Base-by-base conservation (phyloP, 2,888 invertebrate species). In the Aromia moschata region DNA sequence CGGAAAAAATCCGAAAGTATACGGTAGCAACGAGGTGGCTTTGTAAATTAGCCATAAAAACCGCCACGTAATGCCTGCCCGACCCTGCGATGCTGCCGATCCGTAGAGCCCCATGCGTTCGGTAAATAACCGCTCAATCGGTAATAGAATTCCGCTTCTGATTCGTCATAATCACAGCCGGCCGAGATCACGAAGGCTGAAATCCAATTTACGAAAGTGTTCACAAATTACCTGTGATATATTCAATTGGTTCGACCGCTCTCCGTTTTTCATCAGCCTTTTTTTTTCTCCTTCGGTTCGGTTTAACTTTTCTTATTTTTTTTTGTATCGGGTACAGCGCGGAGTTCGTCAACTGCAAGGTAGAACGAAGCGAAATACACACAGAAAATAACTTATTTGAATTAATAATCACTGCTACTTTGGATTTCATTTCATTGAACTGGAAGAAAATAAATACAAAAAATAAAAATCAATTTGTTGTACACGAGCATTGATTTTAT, bases 141-240 rank as follows among this genome's bases (percentile, higher is more conserved):
- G 63, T 68, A 64, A 67, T 67, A 67, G 63, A 65, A 64, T 66
- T 58, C 60, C 53, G 66, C 65, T 65, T 60, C 66, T 66, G 67
- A 65, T 67, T 59, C 58, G 65, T 65, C 64, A 67, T 68, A 69
- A 70, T 70, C 69, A 69, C 60, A 69, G 64, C 58, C 60, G 64
- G 49, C 64, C 58, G 62, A 58, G 65, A 69, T 67, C 69, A 69
- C 68, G 68, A 52, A 56, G 36, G 45, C 58, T 54, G 69, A 71
- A 74, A 72, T 71, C 74, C 73, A 74, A 73, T 74, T 74, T 73
- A 71, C 70, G 61, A 70, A 69, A 69, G 70, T 69, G 69, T 71
- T 74, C 70, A 73, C 70, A 72, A 73, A 74, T 73, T 71, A 70
- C 67, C 65, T 68, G 67, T 67, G 68, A 68, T 64, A 65, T 68